Base-by-base conservation (phyloP, 2,113 vertebrate genomes). In the Nipponia nippon region DNA sequence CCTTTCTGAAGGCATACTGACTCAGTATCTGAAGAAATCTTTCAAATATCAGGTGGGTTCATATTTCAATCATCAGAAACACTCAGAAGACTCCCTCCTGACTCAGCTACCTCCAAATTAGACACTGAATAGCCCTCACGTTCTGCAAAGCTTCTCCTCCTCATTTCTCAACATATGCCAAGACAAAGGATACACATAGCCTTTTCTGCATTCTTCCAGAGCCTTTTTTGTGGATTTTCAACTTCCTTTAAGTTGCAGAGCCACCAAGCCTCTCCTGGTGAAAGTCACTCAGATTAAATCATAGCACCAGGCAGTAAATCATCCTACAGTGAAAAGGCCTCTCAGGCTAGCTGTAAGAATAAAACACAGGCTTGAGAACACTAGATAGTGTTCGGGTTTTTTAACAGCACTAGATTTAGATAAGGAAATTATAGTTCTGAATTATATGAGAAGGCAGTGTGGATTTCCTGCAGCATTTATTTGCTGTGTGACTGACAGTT, bases 401-500 rank as follows among this genome's bases (percentile, higher is more conserved):
- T 80, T 83, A 93, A 38, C 6, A 56, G 56, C 53, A 61, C 53
- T 40, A 59, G 65, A 82, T 76, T 34, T 79, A 97, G 61, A 92
- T 69, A 56, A 97, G 89, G 83, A 96, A 96, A 93, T 85, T 63
- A 91, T 9, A 79, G 70, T 56, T 44, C 38, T 92, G 56, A 56
- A 72, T 72, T 90, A 49, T 84, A 82, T 8, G 47, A 83, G 50
- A 92, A 66, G 20, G n/a, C 83, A 76, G 21, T 7, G 13, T 72
- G 23, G 47, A 36, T 91, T 85, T 94, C 81, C 73, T 85, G 61
- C 65, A 89, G 65, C 40, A 52, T 56, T 93, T 30, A 44, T 78
- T 71, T 71, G 16, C 40, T 50, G 5, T 32, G n/a, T 87, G 76
- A 78, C 47, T 87, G 88, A 86, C 90, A 83, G 26, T 9, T 78